phyloP scores from a whole-genome alignment of 2,888 invertebrate genomes.

The Drosophila subquinaria region DNA sequence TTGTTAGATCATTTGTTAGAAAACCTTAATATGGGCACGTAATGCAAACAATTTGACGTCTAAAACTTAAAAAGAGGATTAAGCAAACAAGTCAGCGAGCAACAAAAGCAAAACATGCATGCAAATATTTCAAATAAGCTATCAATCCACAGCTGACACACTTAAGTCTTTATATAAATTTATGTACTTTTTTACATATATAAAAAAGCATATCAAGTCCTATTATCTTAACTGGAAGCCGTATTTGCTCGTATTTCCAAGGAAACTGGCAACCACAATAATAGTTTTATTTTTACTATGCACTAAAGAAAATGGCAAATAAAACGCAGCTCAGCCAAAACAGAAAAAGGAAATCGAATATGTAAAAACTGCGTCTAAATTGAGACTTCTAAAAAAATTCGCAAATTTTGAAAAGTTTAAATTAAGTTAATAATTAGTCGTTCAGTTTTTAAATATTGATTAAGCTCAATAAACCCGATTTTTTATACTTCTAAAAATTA shows the following conservation, averaged over 20 bases:
- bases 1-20: not conserved
- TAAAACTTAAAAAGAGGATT: constrained; percentile 13
- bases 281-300: not conserved
- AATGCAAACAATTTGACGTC: not conserved
- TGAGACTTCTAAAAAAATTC: not conserved
- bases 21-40: constrained; percentile 11
- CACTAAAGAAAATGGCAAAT: constrained; percentile 3
- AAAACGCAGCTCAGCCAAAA: not conserved
- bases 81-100: not conserved
- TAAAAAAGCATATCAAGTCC: constrained; percentile 8
- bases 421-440: no score
- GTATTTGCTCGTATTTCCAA: constrained; percentile 12
- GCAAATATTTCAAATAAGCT: constrained; percentile 1
- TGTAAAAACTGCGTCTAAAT: no score
- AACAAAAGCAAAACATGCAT: not conserved
- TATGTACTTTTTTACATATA: constrained; percentile 1
- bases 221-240: constrained; percentile 22
- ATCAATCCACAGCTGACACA: constrained; percentile 22
- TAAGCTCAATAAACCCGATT: no score
- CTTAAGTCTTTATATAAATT: constrained; percentile 5
- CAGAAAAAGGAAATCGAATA: not conserved
- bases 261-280: constrained; percentile 13
- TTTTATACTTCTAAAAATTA: no score
- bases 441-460: no score
- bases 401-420: not conserved